Evolutionary conservation across 1,140 invertebrate species (phyloP).

Genomic region (Trichogramma pretiosum): DNA sequence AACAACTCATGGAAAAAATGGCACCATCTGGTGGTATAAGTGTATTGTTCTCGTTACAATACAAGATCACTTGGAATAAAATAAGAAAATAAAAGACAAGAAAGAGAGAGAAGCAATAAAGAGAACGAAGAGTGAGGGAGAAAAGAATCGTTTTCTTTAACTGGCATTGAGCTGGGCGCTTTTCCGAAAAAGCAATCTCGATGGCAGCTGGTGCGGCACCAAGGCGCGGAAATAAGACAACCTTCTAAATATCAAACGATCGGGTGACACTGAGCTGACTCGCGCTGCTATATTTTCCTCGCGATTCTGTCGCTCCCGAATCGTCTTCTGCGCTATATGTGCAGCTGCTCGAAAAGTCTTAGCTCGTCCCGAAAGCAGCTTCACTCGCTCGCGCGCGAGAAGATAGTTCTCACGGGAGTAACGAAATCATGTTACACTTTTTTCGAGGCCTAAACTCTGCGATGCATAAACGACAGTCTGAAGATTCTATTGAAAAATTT

Average conservation of each 20-base stretch:
- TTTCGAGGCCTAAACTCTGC: background rate
- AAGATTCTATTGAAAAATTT: slow-evolving; percentile 11
- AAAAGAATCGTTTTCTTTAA: slow-evolving; percentile 15
- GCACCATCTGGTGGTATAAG: too few relatives aligned
- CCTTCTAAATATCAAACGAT: slow-evolving; percentile 18
- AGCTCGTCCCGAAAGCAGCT: background rate
- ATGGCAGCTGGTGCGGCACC: slow-evolving; percentile 4
- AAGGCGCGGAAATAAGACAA: slow-evolving; percentile 15
- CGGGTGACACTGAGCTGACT: slow-evolving; percentile 6
- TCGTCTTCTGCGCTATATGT: too few relatives aligned
- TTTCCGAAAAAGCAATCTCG: slow-evolving; percentile 17
- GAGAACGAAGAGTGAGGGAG: background rate
- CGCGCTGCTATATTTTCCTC: slow-evolving; percentile 3
- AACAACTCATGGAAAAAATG: too few relatives aligned
- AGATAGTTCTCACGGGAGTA: background rate
- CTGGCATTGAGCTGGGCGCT: slow-evolving; percentile 1
- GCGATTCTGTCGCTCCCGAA: background rate
- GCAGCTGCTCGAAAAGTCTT: too few relatives aligned
- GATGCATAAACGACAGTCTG: background rate
- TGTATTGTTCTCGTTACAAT: too few relatives aligned
- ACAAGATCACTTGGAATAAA: too few relatives aligned
- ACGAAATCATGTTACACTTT: slow-evolving; percentile 13
- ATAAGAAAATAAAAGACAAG: too few relatives aligned
- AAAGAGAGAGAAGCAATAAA: slow-evolving; percentile 1
- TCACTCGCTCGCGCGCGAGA: background rate